Percentiles rank a stretch among this genome's conserved stretches.
Evolutionary conservation across 2,797 vertebrate species (phyloP).

Genomic region (Acanthurus leucopareius): DNA sequence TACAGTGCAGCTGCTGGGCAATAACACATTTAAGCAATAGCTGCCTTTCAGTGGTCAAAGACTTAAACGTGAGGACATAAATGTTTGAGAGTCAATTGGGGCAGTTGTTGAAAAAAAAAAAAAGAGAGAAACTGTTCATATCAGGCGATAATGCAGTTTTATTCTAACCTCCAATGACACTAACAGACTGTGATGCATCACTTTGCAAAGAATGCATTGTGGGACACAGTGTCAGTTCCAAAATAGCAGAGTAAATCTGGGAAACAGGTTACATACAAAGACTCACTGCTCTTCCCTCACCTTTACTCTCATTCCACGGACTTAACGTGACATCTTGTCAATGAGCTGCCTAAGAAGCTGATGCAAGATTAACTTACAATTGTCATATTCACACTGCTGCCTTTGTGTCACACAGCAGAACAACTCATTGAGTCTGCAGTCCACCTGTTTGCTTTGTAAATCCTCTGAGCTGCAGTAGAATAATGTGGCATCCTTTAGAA

Average conservation of each 20-base stretch:
- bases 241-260: slow-evolving; percentile 18
- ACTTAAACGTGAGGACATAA: too few species aligned
- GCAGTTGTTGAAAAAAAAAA: too few species aligned
- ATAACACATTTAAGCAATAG: too few species aligned
- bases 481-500: slow-evolving; percentile 11
- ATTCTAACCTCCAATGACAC: not conserved
- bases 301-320: slow-evolving; percentile 21
- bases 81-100: too few species aligned
- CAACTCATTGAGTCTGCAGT: slow-evolving; percentile 21
- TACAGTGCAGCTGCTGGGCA: too few species aligned
- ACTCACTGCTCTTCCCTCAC: not conserved
- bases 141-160: too few species aligned
- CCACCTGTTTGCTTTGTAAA: slow-evolving; percentile 47
- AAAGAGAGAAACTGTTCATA: too few species aligned
- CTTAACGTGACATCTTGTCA: slow-evolving; percentile 11
- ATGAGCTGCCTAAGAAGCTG: not conserved
- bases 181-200: not conserved
- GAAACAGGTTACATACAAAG: slow-evolving; percentile 25
- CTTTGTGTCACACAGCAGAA: slow-evolving; percentile 33
- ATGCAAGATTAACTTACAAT: not conserved
- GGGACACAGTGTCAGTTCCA: slow-evolving; percentile 19
- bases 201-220: slow-evolving; percentile 8
- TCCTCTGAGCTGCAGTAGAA: not conserved
- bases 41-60: too few species aligned
- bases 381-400: slow-evolving; percentile 26